Base-by-base conservation (phyloP, 2,797 vertebrate species). In the Neoniphon sammara region DNA sequence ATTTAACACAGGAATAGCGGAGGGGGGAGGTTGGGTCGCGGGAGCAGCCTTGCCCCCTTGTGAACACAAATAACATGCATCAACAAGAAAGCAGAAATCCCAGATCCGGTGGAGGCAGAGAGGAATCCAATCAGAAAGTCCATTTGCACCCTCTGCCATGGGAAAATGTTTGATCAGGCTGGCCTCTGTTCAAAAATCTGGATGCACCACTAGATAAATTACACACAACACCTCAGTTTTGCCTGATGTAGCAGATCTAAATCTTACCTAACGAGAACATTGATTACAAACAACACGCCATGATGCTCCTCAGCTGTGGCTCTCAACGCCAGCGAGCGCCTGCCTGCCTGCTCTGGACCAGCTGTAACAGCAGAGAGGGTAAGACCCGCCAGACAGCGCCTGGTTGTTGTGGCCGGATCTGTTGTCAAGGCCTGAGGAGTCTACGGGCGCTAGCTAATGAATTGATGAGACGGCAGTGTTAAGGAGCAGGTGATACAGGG, bases 1-100 rank as follows among this genome's bases (percentile, higher is more conserved):
- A 89, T 94, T 93, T 92, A 93, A 91, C 87, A 85, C 81, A 68
- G 87, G 88, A 81, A 88, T 75, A 82, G 88, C 83, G 76, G 75
- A 70, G 80, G 85, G 86, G 84, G 42, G 67, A 78, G 82, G 82
- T 81, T 72, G 86, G 85, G 85, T 82, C 83, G 87, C 53, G 23
- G 76, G 82, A 83, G 81, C 83, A 75, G 76, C 84, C 85, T 77
- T 77, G 66, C 76, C 75, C 57, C 74, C 77, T 70, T 18, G 15
- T 23, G 78, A 89, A 91, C 83, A 88, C 88, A 90, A 91, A 93
- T 93, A 95, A 96, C 95, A 96, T 95, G 93, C 96, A 96, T 81
- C 95, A 95, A 66, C 94, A 94, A 21, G 94, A 94, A 94, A 95
- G 94, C 75, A 94, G 93, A 70, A 95, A 94, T 60, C 94, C 94